Percentiles rank a stretch among this genome's conserved stretches.
Evolutionary conservation across 2,888 invertebrate species (phyloP).

Genomic region (Aleiodes leptofemur): DNA sequence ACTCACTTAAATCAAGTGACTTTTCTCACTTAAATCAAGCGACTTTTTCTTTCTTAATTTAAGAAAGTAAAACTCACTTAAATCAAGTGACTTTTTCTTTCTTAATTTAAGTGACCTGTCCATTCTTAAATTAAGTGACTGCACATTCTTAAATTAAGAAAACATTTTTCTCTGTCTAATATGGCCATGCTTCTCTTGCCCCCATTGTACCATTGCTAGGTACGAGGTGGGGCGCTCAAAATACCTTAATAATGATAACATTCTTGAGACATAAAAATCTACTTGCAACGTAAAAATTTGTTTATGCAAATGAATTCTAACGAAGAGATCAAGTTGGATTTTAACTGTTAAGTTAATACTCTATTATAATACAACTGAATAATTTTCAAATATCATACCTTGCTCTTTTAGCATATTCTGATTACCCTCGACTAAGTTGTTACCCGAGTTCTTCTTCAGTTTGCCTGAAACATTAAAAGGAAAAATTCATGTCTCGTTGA

Average conservation of each 20-base stretch:
- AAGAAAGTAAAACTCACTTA: too few relatives aligned
- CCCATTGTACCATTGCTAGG: too few relatives aligned
- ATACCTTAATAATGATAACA: background rate
- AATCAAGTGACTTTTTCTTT: too few relatives aligned
- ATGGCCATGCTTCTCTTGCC: too few relatives aligned
- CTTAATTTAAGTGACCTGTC: too few relatives aligned
- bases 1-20: too few relatives aligned
- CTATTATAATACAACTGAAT: constrained; percentile 17
- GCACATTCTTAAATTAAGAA: too few relatives aligned
- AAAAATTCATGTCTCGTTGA: background rate
- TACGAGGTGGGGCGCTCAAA: too few relatives aligned
- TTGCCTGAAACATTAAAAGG: constrained; percentile 66
- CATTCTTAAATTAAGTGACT: too few relatives aligned
- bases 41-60: too few relatives aligned
- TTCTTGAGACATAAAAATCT: background rate
- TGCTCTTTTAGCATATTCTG: constrained; percentile 72
- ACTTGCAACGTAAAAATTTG: constrained; percentile 18
- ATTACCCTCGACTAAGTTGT: constrained; percentile 70
- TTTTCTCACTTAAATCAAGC: too few relatives aligned
- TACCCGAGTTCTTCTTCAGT: constrained; percentile 68
- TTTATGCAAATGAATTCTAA: constrained; percentile 50
- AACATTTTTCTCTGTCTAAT: too few relatives aligned
- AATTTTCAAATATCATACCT: constrained; percentile 60
- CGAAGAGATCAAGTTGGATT: constrained; percentile 46
- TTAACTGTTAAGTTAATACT: constrained; percentile 46